Percentiles rank a stretch among this genome's conserved stretches.
Conservation (phyloP, 2,797 vertebrate species). For the Cyclopterus lumpus region DNA sequence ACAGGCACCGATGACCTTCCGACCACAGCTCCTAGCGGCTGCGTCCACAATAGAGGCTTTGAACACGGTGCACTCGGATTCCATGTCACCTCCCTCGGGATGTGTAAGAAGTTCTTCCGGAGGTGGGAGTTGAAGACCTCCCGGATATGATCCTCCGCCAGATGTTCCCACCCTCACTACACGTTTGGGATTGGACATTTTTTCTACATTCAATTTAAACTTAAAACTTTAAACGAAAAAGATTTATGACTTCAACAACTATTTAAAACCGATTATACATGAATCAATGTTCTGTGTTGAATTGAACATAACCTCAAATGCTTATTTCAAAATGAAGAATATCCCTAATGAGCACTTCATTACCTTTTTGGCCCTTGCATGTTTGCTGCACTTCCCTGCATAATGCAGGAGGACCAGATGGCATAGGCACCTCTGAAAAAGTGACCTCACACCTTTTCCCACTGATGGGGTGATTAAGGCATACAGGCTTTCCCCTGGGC, state of each 20-base stretch:
- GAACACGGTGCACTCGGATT: too few relatives aligned
- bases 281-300: not conserved
- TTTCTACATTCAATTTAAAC: conserved; percentile 2
- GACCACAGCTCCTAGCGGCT: too few relatives aligned
- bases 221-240: not conserved
- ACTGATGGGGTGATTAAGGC: conserved; percentile 72
- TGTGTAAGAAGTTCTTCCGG: too few relatives aligned
- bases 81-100: too few relatives aligned
- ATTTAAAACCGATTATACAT: conserved; percentile 14
- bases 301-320: not conserved
- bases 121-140: too few relatives aligned
- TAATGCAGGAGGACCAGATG: conserved; percentile 58
- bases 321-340: conserved; percentile 13
- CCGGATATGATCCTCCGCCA: too few relatives aligned
- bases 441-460: conserved; percentile 69
- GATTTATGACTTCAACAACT: conserved; percentile 15
- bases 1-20: too few relatives aligned
- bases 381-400: conserved; percentile 30
- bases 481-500: conserved; percentile 56
- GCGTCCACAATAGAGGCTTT: too few relatives aligned
- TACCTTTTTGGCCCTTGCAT: conserved; percentile 34
- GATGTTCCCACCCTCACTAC: too few relatives aligned
- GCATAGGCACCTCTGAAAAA: conserved; percentile 59
- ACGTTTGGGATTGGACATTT: too few relatives aligned
- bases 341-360: conserved; percentile 19